phyloP scores from a whole-genome alignment of 2,113 vertebrate genomes.

The Nettapus auritus region DNA sequence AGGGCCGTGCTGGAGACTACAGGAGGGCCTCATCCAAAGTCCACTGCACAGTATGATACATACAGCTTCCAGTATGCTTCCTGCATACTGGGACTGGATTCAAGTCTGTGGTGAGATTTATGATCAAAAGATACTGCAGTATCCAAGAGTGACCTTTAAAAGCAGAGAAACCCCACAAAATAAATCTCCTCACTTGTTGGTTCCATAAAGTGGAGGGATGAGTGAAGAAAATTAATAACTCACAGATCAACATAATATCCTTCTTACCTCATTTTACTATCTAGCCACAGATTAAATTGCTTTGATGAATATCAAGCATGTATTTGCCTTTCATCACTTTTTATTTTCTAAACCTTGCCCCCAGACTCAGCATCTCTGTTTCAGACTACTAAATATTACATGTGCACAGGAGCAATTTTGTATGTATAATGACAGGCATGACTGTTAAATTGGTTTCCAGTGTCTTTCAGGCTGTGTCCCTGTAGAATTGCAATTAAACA shows the following conservation, averaged over 20 bases:
- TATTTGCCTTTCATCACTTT: conserved; percentile 59
- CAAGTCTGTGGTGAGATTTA: neutral
- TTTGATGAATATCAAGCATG: conserved; percentile 31
- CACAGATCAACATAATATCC: neutral
- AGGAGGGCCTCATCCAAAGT: neutral
- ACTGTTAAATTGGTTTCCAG: conserved; percentile 54
- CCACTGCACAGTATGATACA: neutral
- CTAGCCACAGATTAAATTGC: neutral
- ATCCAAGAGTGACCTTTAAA: neutral
- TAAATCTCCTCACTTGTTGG: neutral
- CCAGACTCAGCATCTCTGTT: neutral
- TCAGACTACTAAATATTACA: conserved; percentile 15
- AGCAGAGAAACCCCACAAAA: neutral
- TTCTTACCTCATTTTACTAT: neutral
- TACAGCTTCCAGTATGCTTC: neutral
- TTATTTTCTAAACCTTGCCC: neutral
- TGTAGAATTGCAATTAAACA: conserved; percentile 61
- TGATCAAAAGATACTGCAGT: neutral
- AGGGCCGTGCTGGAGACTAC: neutral
- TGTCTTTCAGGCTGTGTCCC: conserved; percentile 28
- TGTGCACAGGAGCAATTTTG: conserved; percentile 38
- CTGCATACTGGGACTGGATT: neutral
- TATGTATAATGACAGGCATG: conserved; percentile 21
- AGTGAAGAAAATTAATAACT: neutral
- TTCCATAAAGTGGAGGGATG: neutral